phyloP scores from a whole-genome alignment of 2,113 vertebrate species.

The Morone chrysops region DNA sequence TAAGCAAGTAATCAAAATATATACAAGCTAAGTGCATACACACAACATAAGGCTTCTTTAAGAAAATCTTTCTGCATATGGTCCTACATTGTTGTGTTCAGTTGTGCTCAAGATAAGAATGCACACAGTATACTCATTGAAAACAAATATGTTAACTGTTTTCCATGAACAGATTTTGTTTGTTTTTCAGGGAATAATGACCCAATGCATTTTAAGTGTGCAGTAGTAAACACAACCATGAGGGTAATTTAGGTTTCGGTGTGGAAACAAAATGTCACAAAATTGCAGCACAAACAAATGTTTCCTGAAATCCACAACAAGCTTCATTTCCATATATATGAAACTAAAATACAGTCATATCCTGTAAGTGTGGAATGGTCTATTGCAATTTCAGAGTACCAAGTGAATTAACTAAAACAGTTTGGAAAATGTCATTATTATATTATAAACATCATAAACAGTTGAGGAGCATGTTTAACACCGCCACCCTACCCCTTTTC shows the following conservation, averaged over 20 bases:
- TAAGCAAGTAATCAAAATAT: neutral
- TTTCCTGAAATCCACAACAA: neutral
- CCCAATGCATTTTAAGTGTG: neutral
- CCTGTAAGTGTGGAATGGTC: neutral
- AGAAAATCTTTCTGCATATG: neutral
- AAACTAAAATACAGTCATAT: constrained; percentile 3
- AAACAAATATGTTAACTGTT: neutral
- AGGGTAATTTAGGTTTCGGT: constrained; percentile 12
- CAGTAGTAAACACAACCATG: neutral
- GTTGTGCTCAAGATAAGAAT: neutral
- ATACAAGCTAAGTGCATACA: neutral
- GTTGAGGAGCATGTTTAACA: neutral
- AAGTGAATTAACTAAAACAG: neutral
- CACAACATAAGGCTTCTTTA: neutral
- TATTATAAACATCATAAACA: neutral
- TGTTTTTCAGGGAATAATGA: constrained; percentile 1
- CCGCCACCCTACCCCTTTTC: neutral
- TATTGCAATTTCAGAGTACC: neutral
- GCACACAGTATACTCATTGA: neutral
- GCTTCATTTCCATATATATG: constrained; percentile 11
- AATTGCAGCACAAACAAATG: neutral
- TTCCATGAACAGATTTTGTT: neutral
- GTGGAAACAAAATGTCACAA: constrained; percentile 17
- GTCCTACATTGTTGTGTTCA: neutral
- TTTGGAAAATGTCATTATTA: constrained; percentile 12